A percentile compares a stretch with the other conserved stretches of the same genome.
phyloP scores from a whole-genome alignment of 2,113 vertebrate genomes.

The Neoarius graeffei region DNA sequence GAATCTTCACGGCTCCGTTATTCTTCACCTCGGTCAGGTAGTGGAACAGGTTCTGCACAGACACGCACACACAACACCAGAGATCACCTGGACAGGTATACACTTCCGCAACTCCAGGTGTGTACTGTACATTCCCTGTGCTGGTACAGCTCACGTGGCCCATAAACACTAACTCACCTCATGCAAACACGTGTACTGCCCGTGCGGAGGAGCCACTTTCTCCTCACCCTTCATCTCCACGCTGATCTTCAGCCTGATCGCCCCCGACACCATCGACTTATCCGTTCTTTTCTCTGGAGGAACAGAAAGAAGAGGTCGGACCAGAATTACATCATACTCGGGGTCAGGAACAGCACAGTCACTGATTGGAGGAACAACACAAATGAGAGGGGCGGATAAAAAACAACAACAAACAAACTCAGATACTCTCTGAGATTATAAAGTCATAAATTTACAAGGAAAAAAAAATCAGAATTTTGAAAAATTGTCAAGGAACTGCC shows the following conservation, averaged over 20 bases:
- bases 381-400: no score
- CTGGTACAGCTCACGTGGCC: no score
- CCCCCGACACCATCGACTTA: slow-evolving; percentile 95
- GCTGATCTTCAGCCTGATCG: slow-evolving; percentile 93
- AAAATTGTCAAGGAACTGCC: no score
- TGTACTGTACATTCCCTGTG: background rate
- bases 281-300: slow-evolving; percentile 91
- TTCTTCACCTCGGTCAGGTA: slow-evolving; percentile 91
- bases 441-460: no score
- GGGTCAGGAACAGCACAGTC: background rate
- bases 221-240: slow-evolving; percentile 98
- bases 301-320: slow-evolving; percentile 7
- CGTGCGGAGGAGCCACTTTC: slow-evolving; percentile 92
- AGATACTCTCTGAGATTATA: no score
- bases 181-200: slow-evolving; percentile 97
- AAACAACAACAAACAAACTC: no score
- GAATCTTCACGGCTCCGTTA: slow-evolving; percentile 88
- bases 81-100: background rate
- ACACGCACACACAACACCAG: background rate
- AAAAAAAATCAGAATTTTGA: no score
- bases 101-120: background rate
- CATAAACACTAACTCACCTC: slow-evolving; percentile 76
- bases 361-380: background rate
- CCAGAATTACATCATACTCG: background rate
- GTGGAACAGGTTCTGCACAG: slow-evolving; percentile 89